Base-by-base conservation (phyloP, 2,113 vertebrate genomes). In the Ceuthmochares aereus region DNA sequence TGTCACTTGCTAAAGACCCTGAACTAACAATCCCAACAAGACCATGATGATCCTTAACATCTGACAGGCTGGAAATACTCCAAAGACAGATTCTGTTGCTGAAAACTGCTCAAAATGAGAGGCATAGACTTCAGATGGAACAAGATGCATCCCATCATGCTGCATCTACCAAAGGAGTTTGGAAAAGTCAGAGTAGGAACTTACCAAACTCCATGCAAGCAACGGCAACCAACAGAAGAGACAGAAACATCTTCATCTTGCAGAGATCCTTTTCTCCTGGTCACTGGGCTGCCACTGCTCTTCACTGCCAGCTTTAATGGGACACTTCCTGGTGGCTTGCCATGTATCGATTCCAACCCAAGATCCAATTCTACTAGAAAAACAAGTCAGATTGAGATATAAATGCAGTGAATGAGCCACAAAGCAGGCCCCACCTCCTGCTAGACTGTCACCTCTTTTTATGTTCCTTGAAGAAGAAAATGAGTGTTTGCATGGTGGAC, bases 191-290 rank as follows among this genome's bases (percentile, higher is more conserved):
- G 0, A 90, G 60, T 9, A 17, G 47, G 23, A 81, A 92, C 96
- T 96, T 83, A 97, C 95, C 93, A 0, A 93, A 37, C n/a, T 66
- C 76, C 36, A 68, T 0, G 8, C 15, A 86, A 75, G n/a, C 0
- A 0, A 75, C 0, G 3, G 90, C 73, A 75, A 75, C 43, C 27
- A 97, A 20, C 10, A 96, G 90, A 51, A 95, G 85, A 69, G 25
- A 34, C 15, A 96, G 64, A 12, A 96, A 5, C 52, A 49, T 10
- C 56, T 93, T 97, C 93, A 97, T 97, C 93, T 60, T 89, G 85
- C 27, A 26, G 2, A 0, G 72, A 7, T 14, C 25, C n/a, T 87
- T 0, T 5, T 11, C 4, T 3, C 18, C 69, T 30, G 27, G 26
- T n/a, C 82, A 8, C 88, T 21, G 54, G 16, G 25, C 45, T 80